phyloP scores from a whole-genome alignment of 2,113 vertebrate species.

The Leptosomus discolor region DNA sequence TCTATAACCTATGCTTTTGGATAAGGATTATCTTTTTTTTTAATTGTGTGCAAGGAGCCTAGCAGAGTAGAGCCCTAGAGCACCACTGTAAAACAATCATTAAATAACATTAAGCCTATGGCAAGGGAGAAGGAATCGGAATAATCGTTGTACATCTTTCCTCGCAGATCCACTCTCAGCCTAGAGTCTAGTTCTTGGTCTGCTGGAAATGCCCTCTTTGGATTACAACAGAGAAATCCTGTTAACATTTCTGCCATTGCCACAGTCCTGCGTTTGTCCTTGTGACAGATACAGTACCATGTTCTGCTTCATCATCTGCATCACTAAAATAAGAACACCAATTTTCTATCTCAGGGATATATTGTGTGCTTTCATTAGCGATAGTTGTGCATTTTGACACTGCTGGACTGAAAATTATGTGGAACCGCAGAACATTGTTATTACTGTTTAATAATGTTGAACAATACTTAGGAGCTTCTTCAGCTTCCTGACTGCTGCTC shows the following conservation, averaged over 20 bases:
- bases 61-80: background rate
- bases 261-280: background rate
- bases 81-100: background rate
- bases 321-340: background rate
- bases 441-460: background rate
- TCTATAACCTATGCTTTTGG: background rate
- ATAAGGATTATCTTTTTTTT: background rate
- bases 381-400: background rate
- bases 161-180: background rate
- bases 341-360: background rate
- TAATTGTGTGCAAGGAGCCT: background rate
- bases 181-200: background rate
- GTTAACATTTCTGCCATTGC: background rate
- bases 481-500: background rate
- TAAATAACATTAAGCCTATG: background rate
- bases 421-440: background rate
- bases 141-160: background rate
- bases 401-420: background rate
- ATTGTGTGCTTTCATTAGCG: background rate
- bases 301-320: background rate
- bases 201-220: background rate
- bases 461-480: background rate
- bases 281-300: fast-evolving
- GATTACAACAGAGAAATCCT: background rate
- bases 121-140: background rate